Percentiles rank a stretch among this genome's conserved stretches.
These are phyloP conservation scores for Agrotis puta DNA, from an alignment of 2,888 invertebrate genomes.

Conservation along the genomic window DNA sequence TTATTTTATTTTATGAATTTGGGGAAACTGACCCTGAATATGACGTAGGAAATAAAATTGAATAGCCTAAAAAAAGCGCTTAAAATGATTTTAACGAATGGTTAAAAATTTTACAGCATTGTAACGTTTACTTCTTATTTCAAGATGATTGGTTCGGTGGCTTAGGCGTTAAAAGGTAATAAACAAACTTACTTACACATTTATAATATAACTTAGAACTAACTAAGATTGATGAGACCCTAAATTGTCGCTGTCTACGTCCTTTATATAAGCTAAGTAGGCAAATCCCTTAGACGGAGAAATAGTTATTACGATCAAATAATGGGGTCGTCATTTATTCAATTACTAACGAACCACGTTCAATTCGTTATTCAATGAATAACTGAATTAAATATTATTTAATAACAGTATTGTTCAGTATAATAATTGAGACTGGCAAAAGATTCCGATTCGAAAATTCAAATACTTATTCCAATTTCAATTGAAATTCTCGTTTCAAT, in stretches of 20 bases:
- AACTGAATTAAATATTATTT: background rate
- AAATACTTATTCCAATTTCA: background rate
- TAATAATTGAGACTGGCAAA: background rate
- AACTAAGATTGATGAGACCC: conserved; percentile 4
- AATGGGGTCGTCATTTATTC: conserved; percentile 23
- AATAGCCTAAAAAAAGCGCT: too few relatives aligned
- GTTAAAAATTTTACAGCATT: too few relatives aligned
- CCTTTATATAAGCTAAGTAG: background rate
- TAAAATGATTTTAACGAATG: too few relatives aligned
- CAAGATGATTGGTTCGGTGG: too few relatives aligned
- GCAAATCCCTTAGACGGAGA: background rate
- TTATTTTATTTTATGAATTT: too few relatives aligned
- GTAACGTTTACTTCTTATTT: too few relatives aligned
- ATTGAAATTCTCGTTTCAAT: conserved; percentile 2
- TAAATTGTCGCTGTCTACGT: background rate
- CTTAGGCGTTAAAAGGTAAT: too few relatives aligned
- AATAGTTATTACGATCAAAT: background rate
- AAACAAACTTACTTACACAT: background rate
- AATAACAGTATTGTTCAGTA: conserved; percentile 1
- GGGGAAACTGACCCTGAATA: too few relatives aligned
- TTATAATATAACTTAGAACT: background rate
- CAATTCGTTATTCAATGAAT: conserved; percentile 7
- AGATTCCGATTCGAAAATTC: background rate
- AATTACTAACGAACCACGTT: conserved; percentile 1
- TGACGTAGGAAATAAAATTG: too few relatives aligned